Percentiles rank a stretch among this genome's conserved stretches.
Evolutionary conservation across 2,888 invertebrate species (phyloP).

Genomic region (Mimas tiliae): DNA sequence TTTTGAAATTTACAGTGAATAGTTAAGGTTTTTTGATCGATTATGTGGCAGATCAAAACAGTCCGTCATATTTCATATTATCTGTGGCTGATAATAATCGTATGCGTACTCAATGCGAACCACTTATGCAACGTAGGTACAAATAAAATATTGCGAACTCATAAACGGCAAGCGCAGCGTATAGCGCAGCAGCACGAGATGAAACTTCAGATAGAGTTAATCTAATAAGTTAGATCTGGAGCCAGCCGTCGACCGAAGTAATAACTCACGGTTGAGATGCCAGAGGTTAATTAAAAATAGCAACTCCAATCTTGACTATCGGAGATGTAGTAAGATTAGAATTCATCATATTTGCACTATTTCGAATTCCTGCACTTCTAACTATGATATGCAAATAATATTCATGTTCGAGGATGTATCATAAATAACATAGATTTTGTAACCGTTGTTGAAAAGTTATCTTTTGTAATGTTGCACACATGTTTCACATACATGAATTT

Average conservation of each 20-base stretch:
- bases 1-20: constrained; percentile 56
- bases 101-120: constrained; percentile 58
- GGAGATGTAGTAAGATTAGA: constrained; percentile 72
- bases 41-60: constrained; percentile 66
- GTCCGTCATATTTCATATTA: constrained; percentile 62
- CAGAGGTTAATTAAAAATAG: constrained; percentile 85
- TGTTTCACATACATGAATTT: no score
- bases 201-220: constrained; percentile 78
- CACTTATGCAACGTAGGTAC: constrained; percentile 66
- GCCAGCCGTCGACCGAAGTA: constrained; percentile 74
- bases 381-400: background rate
- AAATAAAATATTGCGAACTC: constrained; percentile 78
- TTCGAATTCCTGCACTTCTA: constrained; percentile 36
- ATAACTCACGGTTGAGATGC: constrained; percentile 79
- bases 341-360: constrained; percentile 63
- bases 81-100: constrained; percentile 72
- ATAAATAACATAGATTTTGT: background rate
- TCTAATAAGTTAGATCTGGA: constrained; percentile 83
- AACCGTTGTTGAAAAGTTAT: no score
- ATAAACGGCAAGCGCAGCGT: constrained; percentile 56
- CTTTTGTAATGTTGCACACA: no score
- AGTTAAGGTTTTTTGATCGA: constrained; percentile 46
- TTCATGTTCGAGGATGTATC: background rate
- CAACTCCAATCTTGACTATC: constrained; percentile 77
- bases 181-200: constrained; percentile 64